Percentiles rank a stretch among this genome's conserved stretches.
Conservation (phyloP, 2,113 vertebrate genomes). For the Halcyon malimbica region DNA sequence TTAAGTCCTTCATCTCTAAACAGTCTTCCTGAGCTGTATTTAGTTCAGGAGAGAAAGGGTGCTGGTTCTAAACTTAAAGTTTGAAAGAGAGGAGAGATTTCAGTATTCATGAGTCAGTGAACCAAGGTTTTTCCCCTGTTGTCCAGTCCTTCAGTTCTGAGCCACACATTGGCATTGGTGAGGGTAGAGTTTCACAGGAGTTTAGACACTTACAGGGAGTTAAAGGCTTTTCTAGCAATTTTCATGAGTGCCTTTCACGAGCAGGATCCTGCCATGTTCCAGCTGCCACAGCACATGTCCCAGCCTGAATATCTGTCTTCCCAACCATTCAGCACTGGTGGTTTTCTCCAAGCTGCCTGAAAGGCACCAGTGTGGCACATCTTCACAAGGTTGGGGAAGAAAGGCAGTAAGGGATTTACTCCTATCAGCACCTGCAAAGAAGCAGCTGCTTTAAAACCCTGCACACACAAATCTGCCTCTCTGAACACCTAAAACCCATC, state of each 20-base stretch:
- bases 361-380: neutral
- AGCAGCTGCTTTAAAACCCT: neutral
- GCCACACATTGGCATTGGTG: fast-evolving
- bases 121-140: neutral
- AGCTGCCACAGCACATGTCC: neutral
- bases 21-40: neutral
- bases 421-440: neutral
- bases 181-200: neutral
- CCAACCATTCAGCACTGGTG: neutral
- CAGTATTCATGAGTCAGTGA: neutral
- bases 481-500: neutral
- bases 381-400: neutral
- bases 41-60: neutral
- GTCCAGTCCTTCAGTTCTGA: neutral
- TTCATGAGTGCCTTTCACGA: neutral
- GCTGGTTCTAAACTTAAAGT: neutral
- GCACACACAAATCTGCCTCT: neutral
- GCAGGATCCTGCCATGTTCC: neutral
- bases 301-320: neutral
- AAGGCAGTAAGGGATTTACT: neutral
- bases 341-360: neutral
- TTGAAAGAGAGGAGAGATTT: neutral
- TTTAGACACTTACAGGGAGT: neutral
- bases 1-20: neutral
- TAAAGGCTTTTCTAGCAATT: neutral